A percentile compares a stretch with the other conserved stretches of the same genome.
phyloP scores from a whole-genome alignment of 2,888 invertebrate genomes.

The Tetanocera ferruginea region DNA sequence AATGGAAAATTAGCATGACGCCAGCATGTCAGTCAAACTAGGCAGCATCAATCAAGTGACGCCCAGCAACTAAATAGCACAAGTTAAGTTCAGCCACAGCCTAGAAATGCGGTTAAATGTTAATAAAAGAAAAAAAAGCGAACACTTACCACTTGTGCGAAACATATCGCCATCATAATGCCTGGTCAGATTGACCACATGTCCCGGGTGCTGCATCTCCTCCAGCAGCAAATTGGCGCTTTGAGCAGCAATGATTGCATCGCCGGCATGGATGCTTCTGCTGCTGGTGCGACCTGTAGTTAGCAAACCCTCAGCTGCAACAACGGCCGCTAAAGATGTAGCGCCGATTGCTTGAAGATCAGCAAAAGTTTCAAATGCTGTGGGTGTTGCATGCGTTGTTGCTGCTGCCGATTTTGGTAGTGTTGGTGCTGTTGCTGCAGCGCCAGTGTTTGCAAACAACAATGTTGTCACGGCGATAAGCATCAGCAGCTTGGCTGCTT shows the following conservation, averaged over 20 bases:
- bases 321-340: conserved; percentile 51
- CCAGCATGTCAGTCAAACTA: conserved; percentile 3
- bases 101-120: background rate
- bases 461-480: conserved; percentile 44
- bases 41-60: background rate
- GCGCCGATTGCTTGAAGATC: conserved; percentile 52
- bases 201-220: conserved; percentile 61
- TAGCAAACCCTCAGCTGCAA: background rate
- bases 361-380: conserved; percentile 37
- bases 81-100: background rate
- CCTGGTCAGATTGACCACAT: conserved; percentile 68
- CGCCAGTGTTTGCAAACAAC: conserved; percentile 37
- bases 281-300: conserved; percentile 7
- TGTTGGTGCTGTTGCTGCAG: conserved; percentile 23
- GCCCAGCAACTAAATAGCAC: background rate
- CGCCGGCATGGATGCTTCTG: conserved; percentile 28
- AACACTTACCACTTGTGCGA: conserved; percentile 66
- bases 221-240: conserved; percentile 63
- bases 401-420: background rate
- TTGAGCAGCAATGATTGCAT: conserved; percentile 45
- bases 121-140: background rate
- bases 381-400: conserved; percentile 1
- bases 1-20: background rate
- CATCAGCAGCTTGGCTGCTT: conserved; percentile 40
- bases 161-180: conserved; percentile 70